phyloP scores from a whole-genome alignment of 2,888 invertebrate genomes.

The Parnassius smintheus region DNA sequence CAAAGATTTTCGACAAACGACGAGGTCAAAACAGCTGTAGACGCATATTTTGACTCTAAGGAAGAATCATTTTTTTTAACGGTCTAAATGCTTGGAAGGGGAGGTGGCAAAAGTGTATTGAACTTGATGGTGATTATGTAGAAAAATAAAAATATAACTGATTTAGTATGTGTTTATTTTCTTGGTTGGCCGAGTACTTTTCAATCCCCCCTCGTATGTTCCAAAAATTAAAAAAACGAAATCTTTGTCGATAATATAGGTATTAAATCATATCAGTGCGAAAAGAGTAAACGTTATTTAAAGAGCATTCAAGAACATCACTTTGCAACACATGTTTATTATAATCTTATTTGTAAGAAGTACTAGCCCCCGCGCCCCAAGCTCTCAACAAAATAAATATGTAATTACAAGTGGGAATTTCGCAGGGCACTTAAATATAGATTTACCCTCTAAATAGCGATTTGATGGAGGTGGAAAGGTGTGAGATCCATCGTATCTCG shows the following conservation, averaged over 20 bases:
- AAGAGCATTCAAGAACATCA: conserved; percentile 5
- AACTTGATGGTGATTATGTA: too few species aligned
- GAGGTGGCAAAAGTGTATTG: too few species aligned
- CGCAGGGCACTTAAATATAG: conserved; percentile 72
- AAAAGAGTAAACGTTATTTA: conserved; percentile 8
- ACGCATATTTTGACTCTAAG: too few species aligned
- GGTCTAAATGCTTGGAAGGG: too few species aligned
- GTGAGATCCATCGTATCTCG: conserved; percentile 76
- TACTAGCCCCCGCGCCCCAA: conserved; percentile 52
- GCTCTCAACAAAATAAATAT: conserved; percentile 70
- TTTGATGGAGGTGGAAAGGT: conserved; percentile 65
- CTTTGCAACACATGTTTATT: conserved; percentile 47
- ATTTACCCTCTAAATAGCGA: conserved; percentile 75
- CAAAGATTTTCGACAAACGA: too few species aligned
- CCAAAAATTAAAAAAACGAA: neutral
- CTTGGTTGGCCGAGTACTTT: too few species aligned
- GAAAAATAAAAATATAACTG: too few species aligned
- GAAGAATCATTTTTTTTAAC: too few species aligned
- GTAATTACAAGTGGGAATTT: conserved; percentile 72
- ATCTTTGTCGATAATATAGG: conserved; percentile 2
- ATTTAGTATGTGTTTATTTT: too few species aligned
- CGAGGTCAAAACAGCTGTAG: too few species aligned
- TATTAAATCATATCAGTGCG: neutral
- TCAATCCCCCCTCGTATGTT: too few species aligned
- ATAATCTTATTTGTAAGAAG: conserved; percentile 70